Evolutionary conservation across 2,888 invertebrate genomes (phyloP).

Genomic region (Dasypolia templi): DNA sequence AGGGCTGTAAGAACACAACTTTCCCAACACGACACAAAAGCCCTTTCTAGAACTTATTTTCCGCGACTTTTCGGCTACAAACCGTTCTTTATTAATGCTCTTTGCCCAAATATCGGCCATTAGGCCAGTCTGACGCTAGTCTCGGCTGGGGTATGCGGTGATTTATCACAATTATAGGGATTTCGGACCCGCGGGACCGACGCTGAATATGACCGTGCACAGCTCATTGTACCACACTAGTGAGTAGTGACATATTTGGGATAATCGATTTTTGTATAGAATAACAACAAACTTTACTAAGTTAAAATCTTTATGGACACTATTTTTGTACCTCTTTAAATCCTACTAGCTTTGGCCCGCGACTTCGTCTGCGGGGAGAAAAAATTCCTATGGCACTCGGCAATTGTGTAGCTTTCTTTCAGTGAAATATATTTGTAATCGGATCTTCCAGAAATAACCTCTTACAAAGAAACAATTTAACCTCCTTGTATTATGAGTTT

Average conservation of each 20-base stretch:
- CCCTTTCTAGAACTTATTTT: conserved; percentile 63
- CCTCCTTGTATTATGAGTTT: background rate
- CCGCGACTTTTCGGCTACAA: conserved; percentile 70
- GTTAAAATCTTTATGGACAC: too few relatives aligned
- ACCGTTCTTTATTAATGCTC: conserved; percentile 80
- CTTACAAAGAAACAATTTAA: background rate
- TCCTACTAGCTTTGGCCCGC: background rate
- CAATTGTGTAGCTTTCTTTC: background rate
- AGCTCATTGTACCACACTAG: conserved; percentile 38
- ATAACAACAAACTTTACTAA: too few relatives aligned
- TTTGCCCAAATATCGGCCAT: conserved; percentile 81
- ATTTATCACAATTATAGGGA: conserved; percentile 88
- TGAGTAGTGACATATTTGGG: conserved; percentile 17
- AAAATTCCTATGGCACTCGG: background rate
- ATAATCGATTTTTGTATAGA: conserved; percentile 12
- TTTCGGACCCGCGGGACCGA: conserved; percentile 68
- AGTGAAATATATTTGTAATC: background rate
- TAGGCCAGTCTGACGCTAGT: conserved; percentile 84
- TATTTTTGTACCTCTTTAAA: background rate
- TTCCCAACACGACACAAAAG: conserved; percentile 35
- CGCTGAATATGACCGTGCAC: conserved; percentile 63
- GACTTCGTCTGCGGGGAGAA: background rate
- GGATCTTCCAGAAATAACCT: background rate
- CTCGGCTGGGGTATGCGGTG: conserved; percentile 79
- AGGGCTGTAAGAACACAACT: conserved; percentile 3